Evolutionary conservation across 2,113 vertebrate species (phyloP), one percentile per base, ranked within the genome.

Genomic region (Upupa epops): DNA sequence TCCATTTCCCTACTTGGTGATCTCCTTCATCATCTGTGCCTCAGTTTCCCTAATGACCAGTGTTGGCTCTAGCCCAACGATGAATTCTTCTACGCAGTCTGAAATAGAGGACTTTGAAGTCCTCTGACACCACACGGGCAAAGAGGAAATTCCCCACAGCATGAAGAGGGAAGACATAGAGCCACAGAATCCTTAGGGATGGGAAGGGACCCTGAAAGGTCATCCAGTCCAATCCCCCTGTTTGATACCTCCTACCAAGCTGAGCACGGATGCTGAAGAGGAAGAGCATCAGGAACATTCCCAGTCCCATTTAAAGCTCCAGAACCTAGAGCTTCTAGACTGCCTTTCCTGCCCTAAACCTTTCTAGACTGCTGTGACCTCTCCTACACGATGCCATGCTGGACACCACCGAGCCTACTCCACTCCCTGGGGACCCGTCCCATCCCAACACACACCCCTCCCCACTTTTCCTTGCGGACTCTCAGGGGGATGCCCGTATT

Each of bases 11-110:
- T 36, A 26, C n/a, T n/a, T n/a, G n/a, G n/a, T n/a, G n/a, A n/a
- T n/a, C 10, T 59, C 20, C 48, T 13, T 55, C n/a, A 40, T 18
- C 32, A 54, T 9, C 36, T 0, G 0, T 89, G 56, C 59, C 84
- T 94, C 84, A 54, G 54, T 87, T 92, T 94, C 46, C 32, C 56
- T 36, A 26, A n/a, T n/a, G n/a, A n/a, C n/a, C n/a, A n/a, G n/a
- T n/a, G n/a, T n/a, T n/a, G n/a, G n/a, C n/a, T n/a, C n/a, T n/a
- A n/a, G n/a, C n/a, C n/a, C n/a, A n/a, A n/a, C n/a, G n/a, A 42
- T 42, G 40, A 42, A 42, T 88, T 29, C 49, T 76, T 29, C 74
- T 69, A 52, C 22, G 21, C 2, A 17, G 18, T 8, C 16, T 46
- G 75, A 60, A 68, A 74, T 14, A 7, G 71, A 14, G 5, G 9